phyloP scores from a whole-genome alignment of 1,140 invertebrate species.

The Ceratina calcarata region DNA sequence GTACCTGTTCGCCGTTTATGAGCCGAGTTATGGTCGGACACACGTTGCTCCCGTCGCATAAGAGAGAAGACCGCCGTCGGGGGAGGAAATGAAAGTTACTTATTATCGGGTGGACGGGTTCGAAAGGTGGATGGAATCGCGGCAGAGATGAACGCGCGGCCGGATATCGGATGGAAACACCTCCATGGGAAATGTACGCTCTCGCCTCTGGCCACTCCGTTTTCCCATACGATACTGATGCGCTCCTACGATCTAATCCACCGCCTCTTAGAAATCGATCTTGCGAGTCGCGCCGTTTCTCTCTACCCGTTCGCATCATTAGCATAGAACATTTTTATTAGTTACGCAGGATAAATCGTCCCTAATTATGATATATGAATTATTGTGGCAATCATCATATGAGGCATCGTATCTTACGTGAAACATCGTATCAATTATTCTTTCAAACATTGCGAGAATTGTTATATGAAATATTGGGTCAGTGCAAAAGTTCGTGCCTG shows the following conservation, averaged over 20 bases:
- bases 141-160: constrained; percentile 11
- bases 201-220: constrained; percentile 11
- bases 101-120: constrained; percentile 53
- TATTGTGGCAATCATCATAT: too few relatives aligned
- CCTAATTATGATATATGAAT: too few relatives aligned
- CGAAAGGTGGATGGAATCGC: constrained; percentile 48
- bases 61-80: constrained; percentile 34
- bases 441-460: too few relatives aligned
- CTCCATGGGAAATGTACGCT: constrained; percentile 36
- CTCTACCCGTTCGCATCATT: background rate
- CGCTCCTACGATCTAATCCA: background rate
- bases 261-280: background rate
- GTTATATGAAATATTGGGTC: too few relatives aligned
- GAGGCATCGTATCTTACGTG: too few relatives aligned
- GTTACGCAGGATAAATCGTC: too few relatives aligned
- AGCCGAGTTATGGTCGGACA: constrained; percentile 35
- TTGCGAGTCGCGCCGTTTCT: background rate
- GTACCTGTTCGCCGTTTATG: constrained; percentile 33
- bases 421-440: too few relatives aligned
- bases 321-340: too few relatives aligned
- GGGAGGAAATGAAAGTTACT: constrained; percentile 64
- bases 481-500: too few relatives aligned
- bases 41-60: constrained; percentile 28
- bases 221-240: constrained; percentile 3
- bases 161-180: constrained; percentile 36